These are phyloP conservation scores for Corythaixoides concolor DNA, from an alignment of 2,113 vertebrate genomes.

Conservation along the genomic window DNA sequence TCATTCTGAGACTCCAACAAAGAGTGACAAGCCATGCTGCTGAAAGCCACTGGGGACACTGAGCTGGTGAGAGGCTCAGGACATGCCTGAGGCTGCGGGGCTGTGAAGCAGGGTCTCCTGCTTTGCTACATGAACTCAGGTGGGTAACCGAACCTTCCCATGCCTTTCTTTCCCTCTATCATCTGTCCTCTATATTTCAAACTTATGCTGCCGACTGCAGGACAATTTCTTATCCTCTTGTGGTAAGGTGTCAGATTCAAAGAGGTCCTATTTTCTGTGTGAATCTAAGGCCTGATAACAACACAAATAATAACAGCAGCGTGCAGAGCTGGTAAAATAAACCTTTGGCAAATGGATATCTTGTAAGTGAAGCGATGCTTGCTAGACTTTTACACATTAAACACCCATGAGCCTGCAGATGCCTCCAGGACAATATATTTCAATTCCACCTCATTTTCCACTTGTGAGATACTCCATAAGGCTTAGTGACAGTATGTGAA, in stretches of 20 bases:
- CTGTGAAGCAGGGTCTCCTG: not conserved
- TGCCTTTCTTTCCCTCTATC: not conserved
- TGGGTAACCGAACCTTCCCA: not conserved
- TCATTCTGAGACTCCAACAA: not conserved
- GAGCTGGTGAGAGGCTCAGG: not conserved
- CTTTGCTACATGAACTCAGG: not conserved
- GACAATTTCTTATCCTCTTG: not conserved
- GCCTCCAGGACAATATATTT: constrained; percentile 42
- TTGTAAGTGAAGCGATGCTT: not conserved
- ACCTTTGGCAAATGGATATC: not conserved
- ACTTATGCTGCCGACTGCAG: not conserved
- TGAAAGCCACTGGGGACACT: accelerated
- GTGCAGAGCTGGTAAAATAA: not conserved
- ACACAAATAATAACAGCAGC: not conserved
- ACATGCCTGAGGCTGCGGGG: not conserved
- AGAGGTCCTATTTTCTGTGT: not conserved
- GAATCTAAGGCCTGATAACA: not conserved
- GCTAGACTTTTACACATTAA: not conserved
- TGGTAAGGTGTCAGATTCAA: not conserved
- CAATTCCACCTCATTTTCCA: constrained; percentile 35
- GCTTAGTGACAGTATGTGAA: not conserved
- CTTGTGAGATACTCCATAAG: constrained; percentile 2
- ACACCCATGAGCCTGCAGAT: not conserved
- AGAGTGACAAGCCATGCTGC: not conserved
- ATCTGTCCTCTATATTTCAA: not conserved